These are phyloP conservation scores for Taxidea taxus DNA, from an alignment of 2,113 vertebrate species.

Conservation along the genomic window DNA sequence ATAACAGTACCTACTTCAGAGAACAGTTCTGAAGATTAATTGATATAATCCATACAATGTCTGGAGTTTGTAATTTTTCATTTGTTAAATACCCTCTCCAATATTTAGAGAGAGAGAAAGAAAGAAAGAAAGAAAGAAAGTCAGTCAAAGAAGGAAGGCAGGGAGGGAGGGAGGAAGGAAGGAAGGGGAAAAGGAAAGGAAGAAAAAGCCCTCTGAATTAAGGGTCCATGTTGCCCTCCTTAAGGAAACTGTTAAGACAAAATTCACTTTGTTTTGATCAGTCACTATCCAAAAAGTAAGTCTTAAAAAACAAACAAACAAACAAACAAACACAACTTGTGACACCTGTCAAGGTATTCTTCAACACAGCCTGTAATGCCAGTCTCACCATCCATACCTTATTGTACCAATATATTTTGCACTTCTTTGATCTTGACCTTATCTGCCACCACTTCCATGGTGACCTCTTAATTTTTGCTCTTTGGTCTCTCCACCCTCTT, in stretches of 20 bases:
- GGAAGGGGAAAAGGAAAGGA: no score
- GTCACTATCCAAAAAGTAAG: background rate
- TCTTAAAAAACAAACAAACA: background rate
- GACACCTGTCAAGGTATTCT: background rate
- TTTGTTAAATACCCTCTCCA: background rate
- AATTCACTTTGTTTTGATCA: background rate
- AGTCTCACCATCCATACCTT: background rate
- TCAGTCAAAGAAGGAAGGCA: no score
- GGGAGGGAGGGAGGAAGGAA: background rate
- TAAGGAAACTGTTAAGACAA: background rate
- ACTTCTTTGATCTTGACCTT: background rate
- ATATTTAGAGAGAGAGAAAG: background rate
- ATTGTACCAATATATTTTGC: background rate
- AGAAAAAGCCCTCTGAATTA: background rate
- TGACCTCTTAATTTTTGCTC: background rate
- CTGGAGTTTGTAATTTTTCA: background rate
- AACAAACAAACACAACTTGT: background rate
- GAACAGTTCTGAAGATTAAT: background rate
- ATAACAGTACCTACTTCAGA: background rate
- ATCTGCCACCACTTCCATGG: background rate
- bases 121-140: no score
- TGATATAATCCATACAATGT: background rate
- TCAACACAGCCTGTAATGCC: background rate
- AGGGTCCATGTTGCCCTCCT: background rate
- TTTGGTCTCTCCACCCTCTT: background rate